Conservation (phyloP, 2,797 vertebrate genomes). For the Eremophila alpestris region DNA sequence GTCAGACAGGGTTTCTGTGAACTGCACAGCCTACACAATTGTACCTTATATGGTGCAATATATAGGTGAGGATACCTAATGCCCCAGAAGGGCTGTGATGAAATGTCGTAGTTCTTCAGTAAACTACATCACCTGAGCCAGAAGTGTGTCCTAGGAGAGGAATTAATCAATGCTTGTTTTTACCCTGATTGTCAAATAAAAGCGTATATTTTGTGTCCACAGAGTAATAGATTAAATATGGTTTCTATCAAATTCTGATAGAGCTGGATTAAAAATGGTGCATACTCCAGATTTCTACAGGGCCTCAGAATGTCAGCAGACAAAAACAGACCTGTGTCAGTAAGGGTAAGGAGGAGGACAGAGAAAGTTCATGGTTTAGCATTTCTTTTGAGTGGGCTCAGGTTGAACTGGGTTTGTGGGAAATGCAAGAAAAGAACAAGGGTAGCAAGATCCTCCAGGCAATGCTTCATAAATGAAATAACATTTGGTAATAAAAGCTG, state of each 20-base stretch:
- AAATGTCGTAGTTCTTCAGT: background rate
- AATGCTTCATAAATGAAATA: background rate
- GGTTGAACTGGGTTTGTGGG: background rate
- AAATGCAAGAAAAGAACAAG: background rate
- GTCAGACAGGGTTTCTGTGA: background rate
- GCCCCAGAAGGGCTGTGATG: background rate
- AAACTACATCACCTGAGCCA: background rate
- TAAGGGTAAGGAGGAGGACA: background rate
- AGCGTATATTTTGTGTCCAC: background rate
- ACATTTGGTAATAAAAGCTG: background rate
- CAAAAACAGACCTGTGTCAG: background rate
- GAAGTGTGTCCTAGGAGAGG: background rate
- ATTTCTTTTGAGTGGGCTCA: background rate
- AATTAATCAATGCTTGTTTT: background rate
- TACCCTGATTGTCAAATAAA: background rate
- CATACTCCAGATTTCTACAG: background rate
- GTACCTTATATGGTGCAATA: background rate
- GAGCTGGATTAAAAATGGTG: background rate
- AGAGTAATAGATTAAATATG: background rate
- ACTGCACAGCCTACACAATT: background rate
- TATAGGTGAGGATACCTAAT: background rate
- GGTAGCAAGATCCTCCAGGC: background rate
- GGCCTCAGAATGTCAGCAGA: background rate
- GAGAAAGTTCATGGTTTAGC: background rate
- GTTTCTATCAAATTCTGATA: background rate